Evolutionary conservation across 2,113 vertebrate genomes (phyloP).

Genomic region (Orcinus orca): DNA sequence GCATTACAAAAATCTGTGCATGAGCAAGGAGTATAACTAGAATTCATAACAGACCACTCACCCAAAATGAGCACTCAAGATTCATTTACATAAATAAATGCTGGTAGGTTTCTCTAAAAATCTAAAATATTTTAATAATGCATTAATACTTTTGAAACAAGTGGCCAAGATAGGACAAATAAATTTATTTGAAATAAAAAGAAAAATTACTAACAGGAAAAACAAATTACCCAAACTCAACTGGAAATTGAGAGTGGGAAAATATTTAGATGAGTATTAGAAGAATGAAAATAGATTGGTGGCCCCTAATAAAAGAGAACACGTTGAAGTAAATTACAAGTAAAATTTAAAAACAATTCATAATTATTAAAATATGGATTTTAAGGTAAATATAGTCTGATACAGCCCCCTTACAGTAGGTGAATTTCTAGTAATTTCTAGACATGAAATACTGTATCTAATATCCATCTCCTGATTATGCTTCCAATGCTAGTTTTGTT

Average conservation of each 20-base stretch:
- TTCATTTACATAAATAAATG: background rate
- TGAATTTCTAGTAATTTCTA: background rate
- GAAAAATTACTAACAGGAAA: background rate
- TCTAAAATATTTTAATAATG: background rate
- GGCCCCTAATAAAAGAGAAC: background rate
- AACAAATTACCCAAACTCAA: background rate
- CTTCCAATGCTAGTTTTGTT: background rate
- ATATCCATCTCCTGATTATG: background rate
- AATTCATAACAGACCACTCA: background rate
- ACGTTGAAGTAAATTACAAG: background rate
- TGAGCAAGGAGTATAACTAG: background rate
- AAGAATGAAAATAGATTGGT: background rate
- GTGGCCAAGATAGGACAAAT: background rate
- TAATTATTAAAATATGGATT: background rate
- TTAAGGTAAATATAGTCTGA: background rate
- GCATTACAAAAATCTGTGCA: background rate
- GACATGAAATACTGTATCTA: background rate
- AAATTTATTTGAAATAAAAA: background rate
- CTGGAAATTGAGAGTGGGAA: background rate
- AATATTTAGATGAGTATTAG: background rate
- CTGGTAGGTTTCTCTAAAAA: background rate
- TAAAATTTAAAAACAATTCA: background rate
- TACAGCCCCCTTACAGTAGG: background rate
- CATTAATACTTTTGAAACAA: background rate
- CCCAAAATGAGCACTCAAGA: background rate